Conservation (phyloP, 2,888 invertebrate genomes). For the Acanthosepion esculentum region DNA sequence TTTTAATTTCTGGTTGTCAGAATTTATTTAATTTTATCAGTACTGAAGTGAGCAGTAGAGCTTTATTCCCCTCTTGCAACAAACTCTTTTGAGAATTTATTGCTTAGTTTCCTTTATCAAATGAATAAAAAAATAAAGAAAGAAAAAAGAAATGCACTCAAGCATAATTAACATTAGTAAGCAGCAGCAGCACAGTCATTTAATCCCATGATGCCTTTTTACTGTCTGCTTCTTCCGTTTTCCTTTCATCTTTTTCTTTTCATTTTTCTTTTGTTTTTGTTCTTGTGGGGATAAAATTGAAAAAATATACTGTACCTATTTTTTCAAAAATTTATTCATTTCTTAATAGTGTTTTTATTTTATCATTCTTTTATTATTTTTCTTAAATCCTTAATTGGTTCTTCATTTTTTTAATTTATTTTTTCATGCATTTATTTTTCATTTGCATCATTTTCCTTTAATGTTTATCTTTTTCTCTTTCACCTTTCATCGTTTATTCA, state of each 20-base stretch:
- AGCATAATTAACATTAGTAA: not conserved
- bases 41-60: not conserved
- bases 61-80: not conserved
- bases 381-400: too few species aligned
- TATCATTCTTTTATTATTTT: too few species aligned
- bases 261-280: not conserved
- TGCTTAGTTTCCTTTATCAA: not conserved
- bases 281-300: not conserved
- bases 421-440: too few species aligned
- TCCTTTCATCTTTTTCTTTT: not conserved
- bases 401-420: too few species aligned
- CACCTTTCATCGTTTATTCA: too few species aligned
- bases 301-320: not conserved
- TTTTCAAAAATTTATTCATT: too few species aligned
- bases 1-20: slow-evolving; percentile 4
- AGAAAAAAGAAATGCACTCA: not conserved
- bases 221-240: not conserved
- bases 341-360: too few species aligned
- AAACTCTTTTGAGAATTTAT: not conserved
- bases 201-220: slow-evolving; percentile 4
- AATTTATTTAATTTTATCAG: not conserved
- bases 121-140: not conserved
- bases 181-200: not conserved
- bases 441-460: too few species aligned
- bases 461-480: too few species aligned